These are phyloP conservation scores for Imbricaverruca yamaguchii DNA, from an alignment of 2,888 invertebrate genomes.

Conservation along the genomic window DNA sequence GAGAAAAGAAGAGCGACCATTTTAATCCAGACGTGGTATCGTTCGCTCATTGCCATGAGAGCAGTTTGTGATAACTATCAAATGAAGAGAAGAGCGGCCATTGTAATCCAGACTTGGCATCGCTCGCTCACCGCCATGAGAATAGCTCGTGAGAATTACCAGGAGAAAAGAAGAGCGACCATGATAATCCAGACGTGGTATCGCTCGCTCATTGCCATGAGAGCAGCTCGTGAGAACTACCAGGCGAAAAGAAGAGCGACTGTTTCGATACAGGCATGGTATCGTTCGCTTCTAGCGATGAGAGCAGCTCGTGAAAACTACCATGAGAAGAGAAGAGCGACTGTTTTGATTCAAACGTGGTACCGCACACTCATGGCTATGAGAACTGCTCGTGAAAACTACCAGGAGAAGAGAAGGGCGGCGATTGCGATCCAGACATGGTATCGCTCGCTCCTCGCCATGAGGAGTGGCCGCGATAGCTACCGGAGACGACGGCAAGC, in stretches of 20 bases:
- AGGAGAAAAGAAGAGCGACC: neutral
- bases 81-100: neutral
- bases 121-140: neutral
- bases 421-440: too few species aligned
- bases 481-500: too few species aligned
- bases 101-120: conserved; percentile 12
- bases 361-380: too few species aligned
- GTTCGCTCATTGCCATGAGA: neutral
- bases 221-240: neutral
- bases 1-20: neutral
- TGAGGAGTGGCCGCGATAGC: too few species aligned
- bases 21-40: conserved; percentile 23
- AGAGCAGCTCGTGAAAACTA: too few species aligned
- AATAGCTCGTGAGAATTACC: neutral
- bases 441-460: too few species aligned
- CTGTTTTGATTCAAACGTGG: too few species aligned
- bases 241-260: neutral
- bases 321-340: too few species aligned
- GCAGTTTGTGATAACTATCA: neutral
- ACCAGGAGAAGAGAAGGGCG: too few species aligned
- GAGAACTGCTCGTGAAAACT: too few species aligned
- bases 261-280: too few species aligned
- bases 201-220: neutral
- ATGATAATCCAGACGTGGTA: conserved; percentile 23
- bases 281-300: too few species aligned